Percentiles rank a stretch among this genome's conserved stretches.
Evolutionary conservation across 2,888 invertebrate genomes (phyloP).

Genomic region (Resseliella maxima): DNA sequence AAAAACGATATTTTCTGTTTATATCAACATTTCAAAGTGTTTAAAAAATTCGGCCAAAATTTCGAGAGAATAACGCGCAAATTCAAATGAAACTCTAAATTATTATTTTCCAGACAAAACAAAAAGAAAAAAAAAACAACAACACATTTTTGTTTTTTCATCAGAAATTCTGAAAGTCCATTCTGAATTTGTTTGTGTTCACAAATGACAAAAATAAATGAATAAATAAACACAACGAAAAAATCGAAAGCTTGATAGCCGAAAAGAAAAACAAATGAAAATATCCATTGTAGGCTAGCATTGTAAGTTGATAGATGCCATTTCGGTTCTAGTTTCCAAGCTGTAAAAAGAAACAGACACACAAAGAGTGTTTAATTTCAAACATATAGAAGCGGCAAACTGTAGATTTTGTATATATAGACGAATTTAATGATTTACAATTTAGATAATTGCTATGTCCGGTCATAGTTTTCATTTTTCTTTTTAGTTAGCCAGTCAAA

Average conservation of each 20-base stretch:
- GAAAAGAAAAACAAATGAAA: background rate
- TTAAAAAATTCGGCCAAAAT: too few relatives aligned
- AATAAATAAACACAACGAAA: slow-evolving; percentile 48
- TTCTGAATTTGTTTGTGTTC: too few relatives aligned
- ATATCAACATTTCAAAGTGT: too few relatives aligned
- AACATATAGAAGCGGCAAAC: background rate
- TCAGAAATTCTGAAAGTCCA: too few relatives aligned
- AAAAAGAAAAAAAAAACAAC: too few relatives aligned
- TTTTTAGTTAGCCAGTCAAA: background rate
- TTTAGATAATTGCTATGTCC: background rate
- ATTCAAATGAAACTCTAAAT: too few relatives aligned
- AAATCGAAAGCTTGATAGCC: slow-evolving; percentile 14
- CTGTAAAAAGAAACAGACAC: background rate
- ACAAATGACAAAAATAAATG: background rate
- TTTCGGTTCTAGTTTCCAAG: background rate
- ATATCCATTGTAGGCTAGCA: background rate
- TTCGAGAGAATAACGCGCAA: too few relatives aligned
- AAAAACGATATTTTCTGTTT: too few relatives aligned
- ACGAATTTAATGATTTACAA: background rate
- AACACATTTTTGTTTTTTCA: too few relatives aligned
- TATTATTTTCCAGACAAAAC: too few relatives aligned
- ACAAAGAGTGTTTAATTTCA: background rate
- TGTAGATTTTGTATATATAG: slow-evolving; percentile 51
- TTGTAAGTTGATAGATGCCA: background rate
- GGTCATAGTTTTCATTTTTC: background rate